Conservation (phyloP, 92 coral and sea anemone species). For the Desmophyllum pertusum region DNA sequence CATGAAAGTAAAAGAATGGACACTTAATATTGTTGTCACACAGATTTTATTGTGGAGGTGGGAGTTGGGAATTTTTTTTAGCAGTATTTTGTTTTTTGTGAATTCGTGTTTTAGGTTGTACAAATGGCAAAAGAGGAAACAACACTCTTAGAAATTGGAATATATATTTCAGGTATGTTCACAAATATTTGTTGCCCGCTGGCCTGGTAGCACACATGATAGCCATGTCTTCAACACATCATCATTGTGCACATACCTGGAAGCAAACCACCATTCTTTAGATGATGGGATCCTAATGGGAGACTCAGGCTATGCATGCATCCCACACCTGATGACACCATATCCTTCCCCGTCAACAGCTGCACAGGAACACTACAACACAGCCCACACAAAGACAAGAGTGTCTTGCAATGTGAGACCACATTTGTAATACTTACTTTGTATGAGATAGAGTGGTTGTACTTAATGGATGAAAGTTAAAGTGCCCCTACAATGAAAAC, state of each 20-base stretch:
- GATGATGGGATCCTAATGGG: slow-evolving; percentile 70
- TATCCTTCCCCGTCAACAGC: slow-evolving; percentile 57
- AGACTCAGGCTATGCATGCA: slow-evolving; percentile 69
- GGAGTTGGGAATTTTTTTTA: too few relatives aligned
- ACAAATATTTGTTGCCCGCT: slow-evolving; percentile 65
- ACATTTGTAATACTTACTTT: slow-evolving; percentile 52
- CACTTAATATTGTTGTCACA: too few relatives aligned
- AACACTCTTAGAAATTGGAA: slow-evolving; percentile 4
- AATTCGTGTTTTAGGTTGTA: too few relatives aligned
- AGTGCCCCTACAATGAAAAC: too few relatives aligned
- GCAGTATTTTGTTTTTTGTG: too few relatives aligned
- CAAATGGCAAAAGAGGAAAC: neutral
- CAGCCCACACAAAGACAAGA: slow-evolving; percentile 64
- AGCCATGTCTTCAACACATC: slow-evolving; percentile 65
- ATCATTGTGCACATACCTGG: slow-evolving; percentile 43
- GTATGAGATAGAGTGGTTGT: slow-evolving; percentile 13
- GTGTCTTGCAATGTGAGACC: slow-evolving; percentile 50
- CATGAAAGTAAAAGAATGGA: too few relatives aligned
- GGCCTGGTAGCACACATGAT: slow-evolving; percentile 74
- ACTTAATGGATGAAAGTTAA: too few relatives aligned
- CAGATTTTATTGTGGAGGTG: too few relatives aligned
- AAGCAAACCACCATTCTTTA: slow-evolving; percentile 41
- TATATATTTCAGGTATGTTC: slow-evolving; percentile 52
- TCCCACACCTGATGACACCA: slow-evolving; percentile 71
- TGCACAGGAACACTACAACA: slow-evolving; percentile 57